Percentiles rank a stretch among this genome's conserved stretches.
Evolutionary conservation across 23 tunicate species (phyloP).

Genomic region (Styela clava): DNA sequence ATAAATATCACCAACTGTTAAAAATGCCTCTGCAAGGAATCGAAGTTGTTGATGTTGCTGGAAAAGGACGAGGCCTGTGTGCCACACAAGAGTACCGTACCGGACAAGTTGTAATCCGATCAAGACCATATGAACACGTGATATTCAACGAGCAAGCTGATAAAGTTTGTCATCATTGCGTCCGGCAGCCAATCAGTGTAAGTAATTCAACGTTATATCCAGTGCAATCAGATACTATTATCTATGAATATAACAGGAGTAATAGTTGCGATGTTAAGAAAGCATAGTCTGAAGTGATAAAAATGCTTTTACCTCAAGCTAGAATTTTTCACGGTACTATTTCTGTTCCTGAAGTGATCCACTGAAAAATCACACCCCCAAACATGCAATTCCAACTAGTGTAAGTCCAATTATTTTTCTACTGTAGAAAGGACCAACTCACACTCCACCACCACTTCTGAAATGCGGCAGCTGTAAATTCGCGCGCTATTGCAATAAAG

Average conservation of each 20-base stretch:
- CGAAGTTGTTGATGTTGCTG: conserved; percentile 53
- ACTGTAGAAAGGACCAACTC: conserved; percentile 25
- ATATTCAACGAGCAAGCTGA: conserved; percentile 65
- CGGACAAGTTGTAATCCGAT: conserved; percentile 60
- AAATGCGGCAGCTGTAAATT: conserved; percentile 84
- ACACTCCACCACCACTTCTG: conserved; percentile 37
- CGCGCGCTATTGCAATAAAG: conserved; percentile 89
- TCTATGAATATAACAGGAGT: too few relatives aligned
- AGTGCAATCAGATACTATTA: not conserved
- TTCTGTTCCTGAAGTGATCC: too few relatives aligned
- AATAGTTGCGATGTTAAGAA: too few relatives aligned
- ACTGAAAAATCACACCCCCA: too few relatives aligned
- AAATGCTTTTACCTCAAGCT: too few relatives aligned
- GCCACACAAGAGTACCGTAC: conserved; percentile 63
- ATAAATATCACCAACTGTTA: too few relatives aligned
- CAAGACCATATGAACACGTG: conserved; percentile 78
- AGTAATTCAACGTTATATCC: too few relatives aligned
- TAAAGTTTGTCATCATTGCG: conserved; percentile 80
- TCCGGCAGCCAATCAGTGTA: conserved; percentile 28
- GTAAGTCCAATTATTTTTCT: too few relatives aligned
- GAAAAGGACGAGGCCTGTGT: conserved; percentile 91
- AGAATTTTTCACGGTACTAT: too few relatives aligned
- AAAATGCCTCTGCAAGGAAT: conserved; percentile 8
- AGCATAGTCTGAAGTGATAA: too few relatives aligned
- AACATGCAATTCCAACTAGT: too few relatives aligned